Evolutionary conservation across 2,797 vertebrate species (phyloP).

Genomic region (Smutsia temminckii): DNA sequence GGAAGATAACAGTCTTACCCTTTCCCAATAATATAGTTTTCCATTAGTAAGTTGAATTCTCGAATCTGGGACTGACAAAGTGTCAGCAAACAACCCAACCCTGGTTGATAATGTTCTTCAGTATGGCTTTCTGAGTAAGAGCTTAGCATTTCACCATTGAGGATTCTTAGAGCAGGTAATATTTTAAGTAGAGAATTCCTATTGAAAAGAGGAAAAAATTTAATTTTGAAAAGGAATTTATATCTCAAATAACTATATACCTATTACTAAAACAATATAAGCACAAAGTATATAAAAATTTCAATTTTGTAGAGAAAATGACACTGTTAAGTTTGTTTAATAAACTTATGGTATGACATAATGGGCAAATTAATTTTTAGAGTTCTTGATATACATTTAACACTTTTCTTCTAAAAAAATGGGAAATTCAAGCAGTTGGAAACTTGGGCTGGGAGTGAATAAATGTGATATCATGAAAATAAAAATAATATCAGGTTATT

Average conservation of each 20-base stretch:
- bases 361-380: neutral
- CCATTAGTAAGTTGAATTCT: slow-evolving; percentile 83
- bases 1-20: slow-evolving; percentile 80
- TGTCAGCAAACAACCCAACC: slow-evolving; percentile 84
- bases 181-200: slow-evolving; percentile 87
- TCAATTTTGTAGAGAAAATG: neutral
- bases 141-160: slow-evolving; percentile 84
- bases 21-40: slow-evolving; percentile 81
- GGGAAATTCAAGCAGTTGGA: neutral
- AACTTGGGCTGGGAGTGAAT: neutral
- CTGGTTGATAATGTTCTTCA: slow-evolving; percentile 67
- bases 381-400: neutral
- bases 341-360: neutral
- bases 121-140: slow-evolving; percentile 57
- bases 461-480: neutral
- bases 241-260: neutral
- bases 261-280: neutral
- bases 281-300: neutral
- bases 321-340: neutral
- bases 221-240: neutral
- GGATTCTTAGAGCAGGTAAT: slow-evolving; percentile 85
- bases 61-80: slow-evolving; percentile 90
- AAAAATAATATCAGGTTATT: neutral
- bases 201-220: slow-evolving; percentile 55
- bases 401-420: neutral